Base-by-base conservation (phyloP, 1,140 invertebrate species). In the Pteromalus puparum region DNA sequence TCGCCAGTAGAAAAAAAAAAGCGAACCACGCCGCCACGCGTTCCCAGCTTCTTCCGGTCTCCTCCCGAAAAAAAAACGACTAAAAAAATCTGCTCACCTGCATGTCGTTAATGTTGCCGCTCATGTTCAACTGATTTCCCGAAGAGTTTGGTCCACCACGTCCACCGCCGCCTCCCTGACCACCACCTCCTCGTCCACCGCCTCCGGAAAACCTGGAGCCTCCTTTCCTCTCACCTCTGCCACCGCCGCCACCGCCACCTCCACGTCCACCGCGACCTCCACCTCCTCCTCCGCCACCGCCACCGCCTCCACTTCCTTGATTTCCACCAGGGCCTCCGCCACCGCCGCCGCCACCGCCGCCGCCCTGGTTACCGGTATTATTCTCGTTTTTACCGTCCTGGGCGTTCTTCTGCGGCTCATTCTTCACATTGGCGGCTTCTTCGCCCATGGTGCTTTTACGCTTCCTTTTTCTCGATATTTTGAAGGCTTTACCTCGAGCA, bases 341-440 rank as follows among this genome's bases (percentile, higher is more conserved):
- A 13, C 87, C 86, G 13, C 85, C 89, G 18, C 89, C 88, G 73
- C 86, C 86, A 5, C 88, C 86, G 18, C 87, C 85, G 28, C 86
- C 86, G 1, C 86, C 82, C 3, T 67, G 53, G 15, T 78, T 78
- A 1, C 86, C 84, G 2, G 53, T 46, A 1, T 81, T 34, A 13
- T 61, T 53, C 79, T 89, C 90, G 1, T 92, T 90, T 18, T 89
- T 89, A 38, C 86, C 90, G 18, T 88, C 91, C 18, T 92, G 83
- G 7, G 89, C 68, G 0, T 88, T 30, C n/a, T 88, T 91, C 24
- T 85, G 77, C 7, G 86, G 2, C 21, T 92, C 91, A 0, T 85
- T 18, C 24, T 92, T 92, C 1, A 89, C 87, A 13, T 87, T 89
- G 1, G 88, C 78, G 1, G 89, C 89, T 70, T 92, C 91, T 0